Evolutionary conservation across 2,113 vertebrate species (phyloP).

Genomic region (Kryptolebias marmoratus): DNA sequence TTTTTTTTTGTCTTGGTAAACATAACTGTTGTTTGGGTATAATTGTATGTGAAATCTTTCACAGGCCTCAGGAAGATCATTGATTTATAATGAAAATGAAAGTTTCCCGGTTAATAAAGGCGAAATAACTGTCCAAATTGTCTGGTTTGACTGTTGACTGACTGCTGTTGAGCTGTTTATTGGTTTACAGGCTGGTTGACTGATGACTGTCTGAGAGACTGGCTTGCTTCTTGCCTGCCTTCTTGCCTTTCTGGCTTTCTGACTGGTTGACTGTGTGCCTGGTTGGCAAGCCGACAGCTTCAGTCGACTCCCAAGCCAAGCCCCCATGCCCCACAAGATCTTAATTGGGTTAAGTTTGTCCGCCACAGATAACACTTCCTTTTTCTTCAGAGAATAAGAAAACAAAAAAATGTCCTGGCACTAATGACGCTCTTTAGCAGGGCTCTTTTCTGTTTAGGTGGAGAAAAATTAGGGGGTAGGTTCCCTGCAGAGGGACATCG

Average conservation of each 20-base stretch:
- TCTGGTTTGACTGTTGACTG: not conserved
- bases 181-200: constrained; percentile 30
- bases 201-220: constrained; percentile 49
- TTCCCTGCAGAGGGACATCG: constrained; percentile 76
- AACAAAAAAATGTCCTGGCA: constrained; percentile 75
- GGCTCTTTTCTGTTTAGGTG: constrained; percentile 82
- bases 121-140: too few species aligned
- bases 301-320: constrained; percentile 74
- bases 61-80: too few species aligned
- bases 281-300: constrained; percentile 66
- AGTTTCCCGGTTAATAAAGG: too few species aligned
- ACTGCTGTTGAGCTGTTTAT: constrained; percentile 21
- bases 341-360: constrained; percentile 89
- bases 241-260: constrained; percentile 50
- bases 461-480: constrained; percentile 80
- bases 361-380: constrained; percentile 85
- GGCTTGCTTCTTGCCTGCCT: constrained; percentile 51
- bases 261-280: constrained; percentile 63
- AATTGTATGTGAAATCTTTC: too few species aligned
- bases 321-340: constrained; percentile 79
- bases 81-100: too few species aligned
- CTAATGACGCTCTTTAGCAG: constrained; percentile 83
- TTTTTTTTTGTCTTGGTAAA: too few species aligned
- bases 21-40: too few species aligned
- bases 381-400: constrained; percentile 82